Evolutionary conservation across 2,797 vertebrate genomes (phyloP).

Genomic region (Vultur gryphus): DNA sequence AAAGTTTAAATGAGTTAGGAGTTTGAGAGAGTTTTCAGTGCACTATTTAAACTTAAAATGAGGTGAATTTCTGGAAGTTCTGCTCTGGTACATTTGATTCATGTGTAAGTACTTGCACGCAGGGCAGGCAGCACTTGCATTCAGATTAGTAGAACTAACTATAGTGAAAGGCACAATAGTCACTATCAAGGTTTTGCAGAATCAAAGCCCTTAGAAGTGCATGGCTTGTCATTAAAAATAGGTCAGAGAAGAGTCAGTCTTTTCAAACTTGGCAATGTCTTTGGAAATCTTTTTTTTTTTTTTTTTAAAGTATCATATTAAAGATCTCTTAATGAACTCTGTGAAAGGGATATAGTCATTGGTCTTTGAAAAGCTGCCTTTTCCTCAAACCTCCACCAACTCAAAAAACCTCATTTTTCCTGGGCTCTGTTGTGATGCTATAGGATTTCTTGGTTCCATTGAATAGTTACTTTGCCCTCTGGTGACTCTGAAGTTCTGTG

Average conservation of each 20-base stretch:
- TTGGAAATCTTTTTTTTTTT: background rate
- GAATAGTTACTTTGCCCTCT: conserved; percentile 5
- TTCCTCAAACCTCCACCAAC: background rate
- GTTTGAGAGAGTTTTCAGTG: background rate
- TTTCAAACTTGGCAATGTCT: background rate
- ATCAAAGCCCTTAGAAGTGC: background rate
- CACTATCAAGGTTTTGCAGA: background rate
- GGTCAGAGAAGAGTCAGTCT: background rate
- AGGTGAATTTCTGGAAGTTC: background rate
- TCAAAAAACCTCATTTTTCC: background rate
- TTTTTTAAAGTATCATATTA: background rate
- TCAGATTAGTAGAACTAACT: background rate
- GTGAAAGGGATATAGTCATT: background rate
- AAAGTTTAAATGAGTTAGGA: background rate
- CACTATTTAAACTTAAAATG: background rate
- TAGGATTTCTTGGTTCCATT: background rate
- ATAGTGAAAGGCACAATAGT: background rate
- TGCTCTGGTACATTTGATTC: background rate
- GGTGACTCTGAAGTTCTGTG: background rate
- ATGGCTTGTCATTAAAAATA: background rate
- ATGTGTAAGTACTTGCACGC: background rate
- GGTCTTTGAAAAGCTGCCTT: background rate
- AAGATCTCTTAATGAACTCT: background rate
- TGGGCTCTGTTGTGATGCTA: background rate
- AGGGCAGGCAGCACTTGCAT: background rate